Conservation (phyloP, 2,888 invertebrate genomes). For the Leucoptera coffeella region DNA sequence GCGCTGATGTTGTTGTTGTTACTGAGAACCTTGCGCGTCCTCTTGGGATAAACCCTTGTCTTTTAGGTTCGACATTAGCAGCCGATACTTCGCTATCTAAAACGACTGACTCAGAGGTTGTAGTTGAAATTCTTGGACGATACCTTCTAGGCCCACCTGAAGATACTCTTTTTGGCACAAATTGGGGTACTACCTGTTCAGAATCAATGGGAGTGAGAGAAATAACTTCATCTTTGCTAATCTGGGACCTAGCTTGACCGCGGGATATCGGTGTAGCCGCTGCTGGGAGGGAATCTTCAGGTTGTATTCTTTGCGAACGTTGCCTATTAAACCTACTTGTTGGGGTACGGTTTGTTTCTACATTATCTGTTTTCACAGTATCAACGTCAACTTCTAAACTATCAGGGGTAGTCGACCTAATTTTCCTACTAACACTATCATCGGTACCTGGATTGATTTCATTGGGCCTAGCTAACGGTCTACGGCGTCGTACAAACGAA, state of each 20-base stretch:
- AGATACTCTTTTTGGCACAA: constrained; percentile 12
- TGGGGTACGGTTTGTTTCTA: constrained; percentile 10
- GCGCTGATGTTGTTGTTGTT: too few relatives aligned
- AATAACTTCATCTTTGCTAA: constrained; percentile 41
- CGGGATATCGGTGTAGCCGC: constrained; percentile 27
- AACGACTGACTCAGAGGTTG: constrained; percentile 15
- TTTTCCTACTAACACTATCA: constrained; percentile 22
- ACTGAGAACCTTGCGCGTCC: constrained; percentile 21
- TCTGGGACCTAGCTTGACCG: constrained; percentile 23
- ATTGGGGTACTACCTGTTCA: constrained; percentile 14
- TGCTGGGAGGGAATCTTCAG: constrained; percentile 28
- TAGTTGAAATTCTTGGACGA: constrained; percentile 16
- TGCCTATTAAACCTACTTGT: constrained; percentile 18
- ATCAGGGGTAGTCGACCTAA: constrained; percentile 43
- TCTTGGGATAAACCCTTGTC: constrained; percentile 22
- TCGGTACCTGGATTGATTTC: constrained; percentile 32
- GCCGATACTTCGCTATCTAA: constrained; percentile 39
- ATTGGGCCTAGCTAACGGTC: constrained; percentile 26
- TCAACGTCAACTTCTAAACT: constrained; percentile 25
- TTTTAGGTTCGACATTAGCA: constrained; percentile 27
- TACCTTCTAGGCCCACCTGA: constrained; percentile 7
- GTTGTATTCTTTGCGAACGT: constrained; percentile 10
- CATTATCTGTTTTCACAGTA: constrained; percentile 10
- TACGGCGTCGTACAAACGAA: constrained; percentile 34
- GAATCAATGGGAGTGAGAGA: constrained; percentile 49